A percentile compares a stretch with the other conserved stretches of the same genome.
Evolutionary conservation across 2,113 vertebrate species (phyloP).

Genomic region (Amblyopsis rosae): DNA sequence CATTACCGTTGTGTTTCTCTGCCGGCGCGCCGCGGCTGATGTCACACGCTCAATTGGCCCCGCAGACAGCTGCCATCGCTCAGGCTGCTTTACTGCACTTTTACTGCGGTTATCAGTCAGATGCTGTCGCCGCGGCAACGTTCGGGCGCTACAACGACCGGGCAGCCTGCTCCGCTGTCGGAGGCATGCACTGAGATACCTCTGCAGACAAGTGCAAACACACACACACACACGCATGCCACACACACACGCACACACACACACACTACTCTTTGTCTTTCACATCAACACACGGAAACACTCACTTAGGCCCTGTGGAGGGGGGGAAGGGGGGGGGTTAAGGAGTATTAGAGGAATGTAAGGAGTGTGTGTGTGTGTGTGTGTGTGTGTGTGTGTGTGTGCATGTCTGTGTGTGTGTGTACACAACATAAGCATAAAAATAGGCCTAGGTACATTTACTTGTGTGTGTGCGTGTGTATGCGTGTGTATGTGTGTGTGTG

Average conservation of each 20-base stretch:
- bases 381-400: conserved; percentile 1
- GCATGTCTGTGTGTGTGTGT: not conserved
- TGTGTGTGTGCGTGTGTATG: conserved; percentile 37
- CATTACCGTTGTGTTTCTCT: conserved; percentile 73
- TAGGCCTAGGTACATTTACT: too few species aligned
- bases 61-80: conserved; percentile 72
- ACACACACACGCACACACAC: not conserved
- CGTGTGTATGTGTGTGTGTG: conserved; percentile 40
- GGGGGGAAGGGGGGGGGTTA: not conserved
- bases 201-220: too few species aligned
- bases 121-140: conserved; percentile 28
- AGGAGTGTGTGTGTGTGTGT: conserved; percentile 6
- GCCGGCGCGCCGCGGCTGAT: conserved; percentile 70
- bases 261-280: conserved; percentile 50
- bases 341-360: conserved; percentile 25
- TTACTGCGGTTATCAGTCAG: conserved; percentile 73
- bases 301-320: conserved; percentile 44
- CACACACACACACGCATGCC: conserved; percentile 1
- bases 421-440: not conserved
- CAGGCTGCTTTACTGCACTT: conserved; percentile 69
- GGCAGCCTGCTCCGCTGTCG: conserved; percentile 25
- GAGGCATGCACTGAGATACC: conserved; percentile 44
- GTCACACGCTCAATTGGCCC: conserved; percentile 79
- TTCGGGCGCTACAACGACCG: conserved; percentile 28
- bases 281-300: conserved; percentile 57